Base-by-base conservation (phyloP, 1,140 invertebrate species). In the Oncopeltus fasciatus region DNA sequence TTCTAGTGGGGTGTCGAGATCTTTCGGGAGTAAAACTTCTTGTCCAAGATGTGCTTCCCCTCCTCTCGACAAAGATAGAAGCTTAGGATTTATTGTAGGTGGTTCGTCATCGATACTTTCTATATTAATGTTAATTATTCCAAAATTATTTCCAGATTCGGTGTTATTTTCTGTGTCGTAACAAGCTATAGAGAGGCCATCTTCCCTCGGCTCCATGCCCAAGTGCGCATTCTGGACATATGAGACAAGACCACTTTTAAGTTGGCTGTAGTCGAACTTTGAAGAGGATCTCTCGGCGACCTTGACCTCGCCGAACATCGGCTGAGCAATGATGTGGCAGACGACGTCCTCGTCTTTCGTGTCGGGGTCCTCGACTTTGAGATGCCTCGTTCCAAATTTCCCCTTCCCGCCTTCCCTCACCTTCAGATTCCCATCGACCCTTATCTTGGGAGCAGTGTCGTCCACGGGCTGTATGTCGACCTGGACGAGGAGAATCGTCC, bases 391-490 rank as follows among this genome's bases (percentile, higher is more conserved):
- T 16, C 49, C 21, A 1, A 62, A 27, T n/a, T 28, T 28, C 5
- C 21, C 51, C 26, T 44, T 12, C 5, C 49, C 28, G 4, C 61
- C 61, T 57, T 62, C 61, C n/a, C 38, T 49, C 8, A 62, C 61
- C 9, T 21, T 29, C 1, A 62, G 27, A 16, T 57, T n/a, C 1
- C 49, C 12, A 38, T 62, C 51, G 28, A 62, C 18, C 9, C 33
- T 9, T 12, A 62, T 16, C 3, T 20, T 28, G 2, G 61, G 49
- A 14, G 61, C 44, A 14, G 33, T 24, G 61, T 62, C 61, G 51
- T 62, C 61, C 4, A 62, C 29, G 8, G 61, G 61, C 12, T 62
- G 28, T 2, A 62, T 57, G 31, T 33, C 14, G 28, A 62, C 61
- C 11, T 62, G 21, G 24, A 62, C 33, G 44, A 29, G 21, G 3